Percentiles rank a stretch among this genome's conserved stretches.
Conservation (phyloP, 2,797 vertebrate species). For the Numenius phaeopus region DNA sequence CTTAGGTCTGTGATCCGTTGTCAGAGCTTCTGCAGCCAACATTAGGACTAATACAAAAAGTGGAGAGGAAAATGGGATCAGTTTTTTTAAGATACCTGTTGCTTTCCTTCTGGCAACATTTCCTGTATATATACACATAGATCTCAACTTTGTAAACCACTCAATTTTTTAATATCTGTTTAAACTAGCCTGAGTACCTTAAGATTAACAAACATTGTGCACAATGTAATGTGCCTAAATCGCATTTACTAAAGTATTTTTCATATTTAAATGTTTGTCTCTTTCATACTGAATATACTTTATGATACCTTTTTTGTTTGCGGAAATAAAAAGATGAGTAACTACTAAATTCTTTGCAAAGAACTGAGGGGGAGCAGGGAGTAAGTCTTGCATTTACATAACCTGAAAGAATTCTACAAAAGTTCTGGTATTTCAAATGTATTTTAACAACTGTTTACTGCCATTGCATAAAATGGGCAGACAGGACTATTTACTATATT, state of each 20-base stretch:
- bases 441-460: background rate
- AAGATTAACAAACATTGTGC: background rate
- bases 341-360: background rate
- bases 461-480: background rate
- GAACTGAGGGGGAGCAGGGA: background rate
- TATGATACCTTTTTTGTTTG: background rate
- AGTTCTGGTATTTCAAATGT: background rate
- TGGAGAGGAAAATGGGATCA: rapidly evolving
- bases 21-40: background rate
- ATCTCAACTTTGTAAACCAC: background rate
- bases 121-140: background rate
- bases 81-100: background rate
- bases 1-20: background rate
- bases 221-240: background rate
- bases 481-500: background rate
- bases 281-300: background rate
- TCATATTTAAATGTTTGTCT: background rate
- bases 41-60: background rate
- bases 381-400: background rate
- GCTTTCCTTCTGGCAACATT: background rate
- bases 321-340: background rate
- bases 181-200: background rate
- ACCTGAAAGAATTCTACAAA: background rate
- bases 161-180: background rate
- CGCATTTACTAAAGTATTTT: background rate